Percentiles rank a stretch among this genome's conserved stretches.
phyloP scores from a whole-genome alignment of 2,888 invertebrate genomes.

The Lapara coniferarum region DNA sequence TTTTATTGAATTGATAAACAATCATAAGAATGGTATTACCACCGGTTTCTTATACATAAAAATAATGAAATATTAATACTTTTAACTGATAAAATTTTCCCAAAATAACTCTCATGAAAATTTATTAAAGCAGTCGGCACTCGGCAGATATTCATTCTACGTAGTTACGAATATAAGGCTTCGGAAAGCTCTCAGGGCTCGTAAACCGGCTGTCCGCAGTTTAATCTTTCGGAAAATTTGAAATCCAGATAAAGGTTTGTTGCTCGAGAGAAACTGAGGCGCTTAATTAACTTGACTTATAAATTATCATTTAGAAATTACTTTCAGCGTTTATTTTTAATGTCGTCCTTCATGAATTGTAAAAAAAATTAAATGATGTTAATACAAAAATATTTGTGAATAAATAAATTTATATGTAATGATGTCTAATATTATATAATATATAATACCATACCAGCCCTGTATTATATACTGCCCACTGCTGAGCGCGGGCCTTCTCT shows the following conservation, averaged over 20 bases:
- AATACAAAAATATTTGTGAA: too few relatives aligned
- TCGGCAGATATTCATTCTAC: conserved; percentile 35
- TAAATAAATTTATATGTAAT: too few relatives aligned
- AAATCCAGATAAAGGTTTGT: conserved; percentile 55
- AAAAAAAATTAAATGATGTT: too few relatives aligned
- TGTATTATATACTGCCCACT: too few relatives aligned
- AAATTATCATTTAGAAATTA: conserved; percentile 43
- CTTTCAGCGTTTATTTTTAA: conserved; percentile 32
- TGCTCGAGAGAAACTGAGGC: conserved; percentile 41
- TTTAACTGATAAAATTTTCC: neutral
- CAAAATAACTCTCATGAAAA: conserved; percentile 16
- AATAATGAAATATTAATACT: neutral
- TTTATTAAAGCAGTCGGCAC: conserved; percentile 29
- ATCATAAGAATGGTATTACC: too few relatives aligned
- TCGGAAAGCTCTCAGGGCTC: conserved; percentile 54
- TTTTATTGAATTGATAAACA: too few relatives aligned
- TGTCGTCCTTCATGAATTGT: conserved; percentile 21
- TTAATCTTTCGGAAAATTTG: conserved; percentile 67
- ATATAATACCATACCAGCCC: too few relatives aligned
- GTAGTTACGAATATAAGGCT: conserved; percentile 44
- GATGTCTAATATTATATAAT: too few relatives aligned
- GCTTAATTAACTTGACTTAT: conserved; percentile 54
- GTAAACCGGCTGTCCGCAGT: conserved; percentile 63
- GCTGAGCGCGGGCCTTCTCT: too few relatives aligned
- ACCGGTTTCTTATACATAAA: neutral